These are phyloP conservation scores for Sebastolobus altivelis DNA, from an alignment of 2,797 vertebrate species.

Conservation along the genomic window DNA sequence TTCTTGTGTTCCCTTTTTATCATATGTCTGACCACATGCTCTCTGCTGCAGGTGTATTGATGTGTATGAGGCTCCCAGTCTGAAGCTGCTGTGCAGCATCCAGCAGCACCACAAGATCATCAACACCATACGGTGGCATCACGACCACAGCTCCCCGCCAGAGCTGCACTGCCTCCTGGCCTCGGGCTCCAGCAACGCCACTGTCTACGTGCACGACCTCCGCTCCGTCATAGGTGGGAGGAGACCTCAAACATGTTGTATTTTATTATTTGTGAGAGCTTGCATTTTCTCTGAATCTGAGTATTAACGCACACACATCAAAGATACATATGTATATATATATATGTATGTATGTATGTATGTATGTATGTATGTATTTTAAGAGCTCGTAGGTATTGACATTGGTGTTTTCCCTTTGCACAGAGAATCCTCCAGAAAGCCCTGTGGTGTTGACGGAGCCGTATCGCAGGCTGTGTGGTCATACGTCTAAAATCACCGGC, in stretches of 20 bases:
- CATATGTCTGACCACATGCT: not conserved
- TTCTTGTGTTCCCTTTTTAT: not conserved
- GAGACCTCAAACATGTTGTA: no score
- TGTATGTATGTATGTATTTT: no score
- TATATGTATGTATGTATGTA: no score
- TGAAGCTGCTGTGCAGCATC: constrained; percentile 92
- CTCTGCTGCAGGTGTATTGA: constrained; percentile 90
- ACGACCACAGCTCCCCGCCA: constrained; percentile 81
- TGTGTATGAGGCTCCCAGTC: constrained; percentile 87
- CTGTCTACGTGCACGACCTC: constrained; percentile 92
- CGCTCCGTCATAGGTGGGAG: constrained; percentile 85
- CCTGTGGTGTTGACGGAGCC: constrained; percentile 90
- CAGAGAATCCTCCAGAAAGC: constrained; percentile 87
- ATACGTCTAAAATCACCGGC: constrained; percentile 94
- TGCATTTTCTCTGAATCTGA: not conserved
- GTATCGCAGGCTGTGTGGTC: constrained; percentile 90
- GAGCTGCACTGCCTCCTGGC: constrained; percentile 90
- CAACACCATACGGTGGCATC: constrained; percentile 93
- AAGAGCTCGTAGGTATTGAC: not conserved
- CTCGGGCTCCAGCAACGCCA: constrained; percentile 94
- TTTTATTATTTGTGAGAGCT: not conserved
- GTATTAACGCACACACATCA: not conserved
- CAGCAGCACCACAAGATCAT: constrained; percentile 98
- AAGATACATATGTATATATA: no score
- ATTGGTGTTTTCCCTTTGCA: not conserved